Evolutionary conservation across 2,888 invertebrate species (phyloP), one percentile per base, ranked within the genome.

Genomic region (Pristionchus fissidentatus): DNA sequence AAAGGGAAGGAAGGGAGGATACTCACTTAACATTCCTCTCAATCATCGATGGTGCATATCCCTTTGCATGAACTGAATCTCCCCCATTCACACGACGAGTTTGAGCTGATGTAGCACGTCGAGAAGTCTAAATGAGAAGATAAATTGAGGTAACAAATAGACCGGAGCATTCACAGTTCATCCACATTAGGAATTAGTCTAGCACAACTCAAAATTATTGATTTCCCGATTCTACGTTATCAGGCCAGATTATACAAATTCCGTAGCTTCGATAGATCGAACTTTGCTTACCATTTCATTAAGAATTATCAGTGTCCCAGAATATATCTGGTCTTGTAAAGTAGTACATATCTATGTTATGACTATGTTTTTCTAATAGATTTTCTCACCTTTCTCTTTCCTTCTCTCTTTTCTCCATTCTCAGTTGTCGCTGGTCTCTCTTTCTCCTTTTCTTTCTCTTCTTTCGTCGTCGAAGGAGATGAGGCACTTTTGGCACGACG

Each of bases 401-500:
- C 35, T 46, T 49, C 41, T 57, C 38, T 79, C 8, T 26, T 26
- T 26, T n/a, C 46, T 32, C 35, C 77, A 77, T 35, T 52, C 4
- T 19, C 29, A 52, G 77, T 52, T 1, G 77, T 77, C 13, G 46
- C 29, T 8, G 77, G 52, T 79, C 79, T 32, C 29, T 79, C 79
- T 35, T 35, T 49, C 49, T 52, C 46, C 77, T 38, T 52, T 49
- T 77, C 77, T 26, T 22, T 43, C 70, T 49, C 77, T 52, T 52
- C 77, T 22, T 32, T 32, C 1, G 35, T 49, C 2, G 77, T 41
- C 26, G 41, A 43, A 15, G 22, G 57, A 38, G 55, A n/a, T 22
- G 55, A 57, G 4, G 79, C 55, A 57, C 79, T 79, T 57, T 55
- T 57, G 19, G 79, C 79, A 41, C 79, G 55, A 79, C 79, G 79